Evolutionary conservation across 37 sponge, comb jelly and placozoan species (phyloP), one percentile per base, ranked within the genome.

Genomic region (Halichondria panicea): DNA sequence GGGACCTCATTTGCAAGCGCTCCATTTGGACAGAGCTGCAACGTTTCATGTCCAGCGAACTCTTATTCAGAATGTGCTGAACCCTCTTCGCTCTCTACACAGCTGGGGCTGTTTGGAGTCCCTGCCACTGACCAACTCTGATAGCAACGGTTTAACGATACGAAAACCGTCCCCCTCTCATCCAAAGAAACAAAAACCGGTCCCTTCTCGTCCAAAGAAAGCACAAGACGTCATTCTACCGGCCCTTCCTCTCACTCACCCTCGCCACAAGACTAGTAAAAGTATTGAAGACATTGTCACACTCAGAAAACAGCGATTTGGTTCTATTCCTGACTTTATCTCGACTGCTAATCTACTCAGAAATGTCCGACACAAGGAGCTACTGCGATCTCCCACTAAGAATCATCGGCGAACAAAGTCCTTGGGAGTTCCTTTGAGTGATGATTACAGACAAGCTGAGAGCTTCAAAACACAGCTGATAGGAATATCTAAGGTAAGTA

Each of bases 381-480:
- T 66, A 30, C 21, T 30, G 7, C 58, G 40, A 61, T 62, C 70
- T 50, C 40, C 25, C 32, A 59, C 45, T 22, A 37, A 57, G 39
- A 37, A 21, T 13, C 69, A 43, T 25, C 41, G 55, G 37, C 39
- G 37, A 34, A 40, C 70, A 35, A 67, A 30, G 60, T 22, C 43
- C 22, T 12, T 69, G 27, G 39, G 59, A 2, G 25, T n/a, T n/a
- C 48, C 48, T 39, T 36, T 33, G 22, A 42, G n/a, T 31, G 50
- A 35, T 22, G 45, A 45, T 60, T 11, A 55, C 41, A 11, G 39
- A 3, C 69, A 55, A 21, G 35, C 25, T 43, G 88, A 87, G 63
- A 63, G 71, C 30, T 90, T 81, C 76, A 90, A 84, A 45, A 30
- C 15, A 7, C 90, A 90, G 77, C 72, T 84, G 45, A 43, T 68